Evolutionary conservation across 2,888 invertebrate genomes (phyloP), one percentile per base, ranked within the genome.

Genomic region (Microctonus aethiopoides): DNA sequence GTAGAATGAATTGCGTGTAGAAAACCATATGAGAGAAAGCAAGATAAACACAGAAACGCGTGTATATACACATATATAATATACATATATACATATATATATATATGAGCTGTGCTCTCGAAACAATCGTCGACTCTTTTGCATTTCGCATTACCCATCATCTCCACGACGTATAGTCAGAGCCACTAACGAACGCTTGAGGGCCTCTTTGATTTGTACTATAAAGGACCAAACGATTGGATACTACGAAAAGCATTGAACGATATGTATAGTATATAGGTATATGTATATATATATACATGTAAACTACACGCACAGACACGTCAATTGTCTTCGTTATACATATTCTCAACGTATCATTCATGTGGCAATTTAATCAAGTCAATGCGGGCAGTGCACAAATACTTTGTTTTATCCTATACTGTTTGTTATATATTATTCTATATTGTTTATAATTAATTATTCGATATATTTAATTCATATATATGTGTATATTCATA

Each of bases 101-200:
- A n/a, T 65, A 59, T 70, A 65, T 66, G 67, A 74, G 65, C 67
- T 68, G 68, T 67, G 73, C 65, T 62, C 61, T 66, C 67, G 65
- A 69, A 67, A 66, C 70, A 67, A 63, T 62, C 71, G 74, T 67
- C 70, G 52, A 66, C 68, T 71, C 74, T 77, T 79, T 79, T 76
- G 77, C 77, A 75, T 77, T 78, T 77, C 75, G 72, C 75, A 78
- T 78, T 77, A 77, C 73, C 75, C 76, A 72, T 74, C 76, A 70
- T 72, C 66, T 67, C 63, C 66, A 62, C 60, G 24, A 51, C 67
- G 65, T 62, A 61, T 70, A 69, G 74, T 70, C 74, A 72, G 20
- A 62, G 62, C 74, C 65, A 72, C 78, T 78, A 77, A 78, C 79
- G 75, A 79, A 76, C 72, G 74, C 75, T 74, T 69, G 68, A 67